Base-by-base conservation (phyloP, 2,888 invertebrate genomes). In the Nephrotoma guestfalica region DNA sequence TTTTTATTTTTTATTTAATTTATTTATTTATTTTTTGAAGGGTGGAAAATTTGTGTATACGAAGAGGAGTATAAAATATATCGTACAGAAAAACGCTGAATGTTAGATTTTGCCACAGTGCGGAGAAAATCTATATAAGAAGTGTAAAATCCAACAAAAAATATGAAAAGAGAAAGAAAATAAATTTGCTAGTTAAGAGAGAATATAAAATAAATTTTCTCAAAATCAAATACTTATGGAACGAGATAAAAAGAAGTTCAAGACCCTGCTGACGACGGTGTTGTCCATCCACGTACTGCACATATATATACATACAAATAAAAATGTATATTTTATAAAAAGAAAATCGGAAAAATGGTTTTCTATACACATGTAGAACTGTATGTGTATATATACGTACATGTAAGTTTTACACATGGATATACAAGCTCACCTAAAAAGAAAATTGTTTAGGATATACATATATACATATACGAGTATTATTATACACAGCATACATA, bases 221-320 rank as follows among this genome's bases (percentile, higher is more conserved):
- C 71, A 84, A 84, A 84, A 84, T 6, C 41, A 15, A 84, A 84
- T 41, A 47, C n/a, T 13, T 47, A 84, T 84, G 84, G 84, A 6
- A 84, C 41, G 84, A 84, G 84, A 41, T 84, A 42, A 84, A 84
- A 85, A 85, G 85, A 85, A 85, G 85, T 85, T 85, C 85, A 85
- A 85, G 85, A 85, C 85, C 85, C 85, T 85, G 85, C 85, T 85
- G 85, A 85, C 85, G 85, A 85, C 85, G 85, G 85, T 85, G 85
- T 85, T 85, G 85, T 85, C 85, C 85, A 85, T 43, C 15, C 43
- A 85, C 85, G 43, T 85, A 85, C 85, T 84, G 42, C n/a, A 84
- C 41, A 84, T 84, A 84, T 84, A 41, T 18, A 13, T 83, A 83
- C 42, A 15, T 84, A 84, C 6, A n/a, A 41, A 41, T 41, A 84